phyloP scores from a whole-genome alignment of 2,888 invertebrate genomes.

The Melieria crassipennis region DNA sequence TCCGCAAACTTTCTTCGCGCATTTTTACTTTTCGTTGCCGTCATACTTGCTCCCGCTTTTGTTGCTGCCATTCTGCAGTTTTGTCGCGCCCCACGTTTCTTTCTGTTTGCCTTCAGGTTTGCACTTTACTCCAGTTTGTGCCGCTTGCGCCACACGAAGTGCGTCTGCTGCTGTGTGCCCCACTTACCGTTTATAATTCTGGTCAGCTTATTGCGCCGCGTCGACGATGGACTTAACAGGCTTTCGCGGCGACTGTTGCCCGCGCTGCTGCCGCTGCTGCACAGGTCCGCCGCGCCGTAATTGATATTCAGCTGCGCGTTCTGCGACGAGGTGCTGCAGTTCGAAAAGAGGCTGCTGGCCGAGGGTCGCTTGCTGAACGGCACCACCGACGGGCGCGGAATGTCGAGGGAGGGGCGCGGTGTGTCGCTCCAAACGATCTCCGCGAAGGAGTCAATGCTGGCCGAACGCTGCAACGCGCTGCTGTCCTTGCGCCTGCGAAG shows the following conservation, averaged over 20 bases:
- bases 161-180: slow-evolving; percentile 9
- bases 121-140: too few species aligned
- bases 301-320: slow-evolving; percentile 63
- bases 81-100: slow-evolving; percentile 5
- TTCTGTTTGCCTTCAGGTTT: neutral
- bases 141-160: too few species aligned
- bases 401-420: slow-evolving; percentile 63
- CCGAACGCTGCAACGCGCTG: slow-evolving; percentile 73
- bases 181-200: slow-evolving; percentile 78
- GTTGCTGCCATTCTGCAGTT: neutral
- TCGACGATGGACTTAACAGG: slow-evolving; percentile 79
- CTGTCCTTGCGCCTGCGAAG: slow-evolving; percentile 58
- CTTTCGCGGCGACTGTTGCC: slow-evolving; percentile 68
- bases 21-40: slow-evolving; percentile 7
- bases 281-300: slow-evolving; percentile 44
- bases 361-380: slow-evolving; percentile 64
- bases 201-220: slow-evolving; percentile 79
- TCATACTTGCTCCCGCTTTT: slow-evolving; percentile 4
- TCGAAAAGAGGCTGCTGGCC: slow-evolving; percentile 61
- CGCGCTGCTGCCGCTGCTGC: slow-evolving; percentile 39
- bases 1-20: slow-evolving; percentile 23
- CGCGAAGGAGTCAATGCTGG: slow-evolving; percentile 82
- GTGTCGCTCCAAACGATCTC: slow-evolving; percentile 75
- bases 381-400: slow-evolving; percentile 53
- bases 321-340: slow-evolving; percentile 56